Conservation (phyloP, 2,113 vertebrate species). For the Ptyas mucosa region DNA sequence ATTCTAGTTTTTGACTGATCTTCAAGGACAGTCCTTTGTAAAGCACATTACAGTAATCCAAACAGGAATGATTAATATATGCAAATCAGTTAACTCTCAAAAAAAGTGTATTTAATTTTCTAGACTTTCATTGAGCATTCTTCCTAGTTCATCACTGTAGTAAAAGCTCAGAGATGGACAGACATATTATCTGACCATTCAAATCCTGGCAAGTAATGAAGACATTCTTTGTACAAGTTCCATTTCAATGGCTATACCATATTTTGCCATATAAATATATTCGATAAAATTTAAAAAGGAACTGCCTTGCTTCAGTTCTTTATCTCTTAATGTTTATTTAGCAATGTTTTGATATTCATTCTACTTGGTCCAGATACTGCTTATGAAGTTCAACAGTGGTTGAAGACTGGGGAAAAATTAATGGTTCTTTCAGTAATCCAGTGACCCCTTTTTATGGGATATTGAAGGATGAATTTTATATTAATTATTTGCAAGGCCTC, state of each 20-base stretch:
- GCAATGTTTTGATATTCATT: background rate
- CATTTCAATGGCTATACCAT: background rate
- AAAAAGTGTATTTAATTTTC: background rate
- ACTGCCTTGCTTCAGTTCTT: background rate
- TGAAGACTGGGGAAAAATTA: background rate
- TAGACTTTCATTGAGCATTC: background rate
- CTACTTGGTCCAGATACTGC: background rate
- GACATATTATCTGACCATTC: background rate
- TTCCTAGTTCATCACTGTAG: background rate
- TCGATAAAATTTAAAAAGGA: background rate
- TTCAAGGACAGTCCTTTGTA: background rate
- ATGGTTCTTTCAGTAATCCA: background rate
- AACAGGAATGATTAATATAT: background rate
- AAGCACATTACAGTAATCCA: background rate
- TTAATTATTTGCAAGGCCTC: background rate
- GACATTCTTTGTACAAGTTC: background rate
- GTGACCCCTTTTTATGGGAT: background rate
- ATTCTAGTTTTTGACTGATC: background rate
- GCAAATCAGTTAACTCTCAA: background rate
- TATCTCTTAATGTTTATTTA: background rate
- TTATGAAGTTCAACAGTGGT: background rate
- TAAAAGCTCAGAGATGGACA: background rate
- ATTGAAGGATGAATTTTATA: background rate
- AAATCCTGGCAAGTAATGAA: background rate
- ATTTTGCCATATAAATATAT: background rate